Conservation (phyloP, 2,797 vertebrate species). For the Helarctos malayanus region DNA sequence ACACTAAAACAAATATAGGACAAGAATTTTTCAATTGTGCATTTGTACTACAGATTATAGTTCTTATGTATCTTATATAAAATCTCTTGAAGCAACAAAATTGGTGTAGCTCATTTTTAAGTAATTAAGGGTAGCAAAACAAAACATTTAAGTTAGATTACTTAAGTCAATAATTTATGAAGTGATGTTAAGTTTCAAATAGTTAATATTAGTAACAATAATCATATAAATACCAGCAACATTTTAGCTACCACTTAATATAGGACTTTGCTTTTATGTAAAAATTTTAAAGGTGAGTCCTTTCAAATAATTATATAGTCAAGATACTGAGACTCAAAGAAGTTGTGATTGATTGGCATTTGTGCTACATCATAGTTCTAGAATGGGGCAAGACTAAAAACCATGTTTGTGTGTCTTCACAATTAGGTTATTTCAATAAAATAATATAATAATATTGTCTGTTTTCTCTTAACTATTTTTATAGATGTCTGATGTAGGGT, state of each 20-base stretch:
- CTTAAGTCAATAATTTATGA: not conserved
- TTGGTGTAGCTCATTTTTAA: not conserved
- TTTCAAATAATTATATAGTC: not conserved
- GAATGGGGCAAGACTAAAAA: not conserved
- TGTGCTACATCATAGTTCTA: not conserved
- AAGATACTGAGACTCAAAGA: not conserved
- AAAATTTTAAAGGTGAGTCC: not conserved
- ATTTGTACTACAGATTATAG: not conserved
- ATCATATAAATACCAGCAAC: not conserved
- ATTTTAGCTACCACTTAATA: not conserved
- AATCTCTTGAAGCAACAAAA: not conserved
- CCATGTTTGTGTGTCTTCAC: not conserved
- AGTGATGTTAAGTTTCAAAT: not conserved
- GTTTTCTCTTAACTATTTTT: not conserved
- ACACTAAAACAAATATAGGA: not conserved
- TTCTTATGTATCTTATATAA: not conserved
- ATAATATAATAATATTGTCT: not conserved
- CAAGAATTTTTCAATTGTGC: not conserved
- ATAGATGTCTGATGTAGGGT: not conserved
- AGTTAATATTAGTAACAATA: not conserved
- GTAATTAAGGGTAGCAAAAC: not conserved
- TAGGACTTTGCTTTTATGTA: not conserved
- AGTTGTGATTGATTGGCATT: not conserved
- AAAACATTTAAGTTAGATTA: not conserved
- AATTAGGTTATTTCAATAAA: not conserved